Evolutionary conservation across 2,797 vertebrate species (phyloP).

Genomic region (Myripristis murdjan): DNA sequence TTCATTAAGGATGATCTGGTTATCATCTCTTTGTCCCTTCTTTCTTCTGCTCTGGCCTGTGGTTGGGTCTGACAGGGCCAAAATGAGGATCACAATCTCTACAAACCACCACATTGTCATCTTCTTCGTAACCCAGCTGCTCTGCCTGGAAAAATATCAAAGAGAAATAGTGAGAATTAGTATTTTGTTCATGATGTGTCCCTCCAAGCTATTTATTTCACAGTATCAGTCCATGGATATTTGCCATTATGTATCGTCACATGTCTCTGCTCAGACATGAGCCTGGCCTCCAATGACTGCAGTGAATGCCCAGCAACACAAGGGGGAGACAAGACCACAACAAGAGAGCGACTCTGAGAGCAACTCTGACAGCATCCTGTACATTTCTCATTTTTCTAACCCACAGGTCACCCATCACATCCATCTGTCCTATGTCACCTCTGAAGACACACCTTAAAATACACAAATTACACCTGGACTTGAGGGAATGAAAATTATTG

Average conservation of each 20-base stretch:
- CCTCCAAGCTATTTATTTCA: neutral
- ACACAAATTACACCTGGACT: too few relatives aligned
- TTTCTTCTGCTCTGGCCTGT: constrained; percentile 82
- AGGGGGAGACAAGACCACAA: constrained; percentile 47
- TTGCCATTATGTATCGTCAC: neutral
- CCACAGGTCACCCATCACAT: too few relatives aligned
- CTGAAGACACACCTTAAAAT: too few relatives aligned
- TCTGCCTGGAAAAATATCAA: constrained; percentile 28
- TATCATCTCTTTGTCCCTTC: constrained; percentile 82
- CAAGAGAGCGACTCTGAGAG: neutral
- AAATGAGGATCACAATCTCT: constrained; percentile 75
- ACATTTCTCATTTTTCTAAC: too few relatives aligned
- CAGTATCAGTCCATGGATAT: neutral
- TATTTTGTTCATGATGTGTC: neutral
- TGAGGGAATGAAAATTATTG: too few relatives aligned
- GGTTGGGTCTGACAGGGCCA: constrained; percentile 62
- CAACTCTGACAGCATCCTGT: neutral
- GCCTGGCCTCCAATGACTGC: neutral
- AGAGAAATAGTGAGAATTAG: too few relatives aligned
- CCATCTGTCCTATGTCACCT: too few relatives aligned
- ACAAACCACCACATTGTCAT: constrained; percentile 73
- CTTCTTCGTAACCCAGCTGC: constrained; percentile 46
- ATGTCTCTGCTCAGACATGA: neutral
- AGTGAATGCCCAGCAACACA: constrained; percentile 22
- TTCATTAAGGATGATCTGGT: constrained; percentile 69